Percentiles rank a stretch among this genome's conserved stretches.
Conservation (phyloP, 2,113 vertebrate genomes). For the Ictalurus furcatus region DNA sequence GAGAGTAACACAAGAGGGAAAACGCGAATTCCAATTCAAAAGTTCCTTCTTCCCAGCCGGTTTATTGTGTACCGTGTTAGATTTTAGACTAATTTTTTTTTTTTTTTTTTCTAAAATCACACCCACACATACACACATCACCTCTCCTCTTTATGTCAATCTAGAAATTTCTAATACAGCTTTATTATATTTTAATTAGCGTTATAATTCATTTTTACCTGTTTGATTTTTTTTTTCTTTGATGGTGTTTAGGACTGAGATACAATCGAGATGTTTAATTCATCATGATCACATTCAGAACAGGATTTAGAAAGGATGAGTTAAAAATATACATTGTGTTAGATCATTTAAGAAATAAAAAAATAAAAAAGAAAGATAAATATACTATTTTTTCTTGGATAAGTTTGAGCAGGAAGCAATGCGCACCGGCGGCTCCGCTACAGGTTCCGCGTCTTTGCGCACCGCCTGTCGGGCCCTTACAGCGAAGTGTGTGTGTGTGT, state of each 20-base stretch:
- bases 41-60: not conserved
- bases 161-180: not conserved
- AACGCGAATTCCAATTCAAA: not conserved
- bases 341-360: no score
- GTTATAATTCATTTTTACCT: not conserved
- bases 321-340: not conserved
- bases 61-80: not conserved
- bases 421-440: slow-evolving; percentile 5
- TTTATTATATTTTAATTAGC: not conserved
- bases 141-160: not conserved
- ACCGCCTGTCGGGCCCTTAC: slow-evolving; percentile 55
- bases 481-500: slow-evolving; percentile 32
- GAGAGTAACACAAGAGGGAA: not conserved
- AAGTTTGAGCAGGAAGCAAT: not conserved
- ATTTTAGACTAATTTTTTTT: no score
- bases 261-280: not conserved
- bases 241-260: not conserved
- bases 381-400: not conserved
- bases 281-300: not conserved
- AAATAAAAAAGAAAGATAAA: no score
- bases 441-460: slow-evolving; percentile 47
- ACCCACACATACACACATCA: not conserved
- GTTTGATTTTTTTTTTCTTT: not conserved
- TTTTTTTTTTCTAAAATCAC: not conserved
- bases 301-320: not conserved